These are phyloP conservation scores for Caranx melampygus DNA, from an alignment of 2,113 vertebrate genomes.

Conservation along the genomic window DNA sequence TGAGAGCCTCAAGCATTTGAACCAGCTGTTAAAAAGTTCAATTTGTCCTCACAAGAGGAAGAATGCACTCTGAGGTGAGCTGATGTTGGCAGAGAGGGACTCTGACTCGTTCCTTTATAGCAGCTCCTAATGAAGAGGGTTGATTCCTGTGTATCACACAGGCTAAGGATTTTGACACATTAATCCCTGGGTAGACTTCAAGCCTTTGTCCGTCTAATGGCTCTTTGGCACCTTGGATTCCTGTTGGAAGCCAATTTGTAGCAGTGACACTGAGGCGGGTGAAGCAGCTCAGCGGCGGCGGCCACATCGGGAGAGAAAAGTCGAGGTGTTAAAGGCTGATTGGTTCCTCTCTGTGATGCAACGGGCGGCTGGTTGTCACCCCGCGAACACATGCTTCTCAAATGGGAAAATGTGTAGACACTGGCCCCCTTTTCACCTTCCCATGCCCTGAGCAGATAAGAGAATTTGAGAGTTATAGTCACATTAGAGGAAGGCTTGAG, in stretches of 20 bases:
- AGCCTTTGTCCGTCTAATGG: conserved; percentile 81
- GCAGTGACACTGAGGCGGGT: conserved; percentile 68
- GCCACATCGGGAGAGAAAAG: conserved; percentile 66
- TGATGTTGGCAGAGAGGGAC: conserved; percentile 6
- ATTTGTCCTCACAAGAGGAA: conserved; percentile 6
- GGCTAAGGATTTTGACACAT: conserved; percentile 71
- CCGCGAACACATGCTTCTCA: conserved; percentile 58
- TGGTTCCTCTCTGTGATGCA: conserved; percentile 75
- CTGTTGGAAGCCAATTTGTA: conserved; percentile 84
- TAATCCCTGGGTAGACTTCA: conserved; percentile 70
- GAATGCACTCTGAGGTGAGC: conserved; percentile 2
- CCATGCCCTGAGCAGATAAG: conserved; percentile 69
- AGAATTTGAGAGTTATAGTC: conserved; percentile 64
- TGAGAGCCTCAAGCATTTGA: background rate
- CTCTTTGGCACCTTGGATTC: conserved; percentile 83
- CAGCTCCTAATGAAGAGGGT: conserved; percentile 71
- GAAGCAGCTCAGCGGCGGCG: conserved; percentile 53
- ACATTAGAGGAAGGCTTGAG: conserved; percentile 59
- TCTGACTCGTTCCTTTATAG: conserved; percentile 13
- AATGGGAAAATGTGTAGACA: conserved; percentile 66
- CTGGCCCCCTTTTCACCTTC: conserved; percentile 65
- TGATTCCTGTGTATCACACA: conserved; percentile 46
- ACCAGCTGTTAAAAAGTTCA: background rate
- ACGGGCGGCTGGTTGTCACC: conserved; percentile 70
- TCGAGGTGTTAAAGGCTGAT: conserved; percentile 84